Evolutionary conservation across 2,888 invertebrate genomes (phyloP), one percentile per base, ranked within the genome.

Genomic region (Cephalotes varians): DNA sequence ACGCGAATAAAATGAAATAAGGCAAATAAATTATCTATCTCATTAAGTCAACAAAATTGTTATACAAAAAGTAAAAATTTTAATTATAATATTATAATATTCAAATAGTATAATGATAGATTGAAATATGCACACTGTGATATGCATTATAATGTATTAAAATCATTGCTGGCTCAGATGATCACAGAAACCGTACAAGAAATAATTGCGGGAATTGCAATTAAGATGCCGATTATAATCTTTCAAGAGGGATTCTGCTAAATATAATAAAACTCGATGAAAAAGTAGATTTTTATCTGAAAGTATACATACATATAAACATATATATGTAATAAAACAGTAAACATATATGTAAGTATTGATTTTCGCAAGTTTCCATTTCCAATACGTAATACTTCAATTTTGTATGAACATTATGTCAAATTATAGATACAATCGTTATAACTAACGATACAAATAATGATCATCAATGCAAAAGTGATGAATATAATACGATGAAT

Each of bases 191-290:
- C 2, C n/a, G 18, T n/a, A n/a, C n/a, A 18, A 4, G 10, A 34
- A 69, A n/a, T n/a, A n/a, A n/a, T n/a, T 65, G 47, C 18, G 7
- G 5, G 4, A 64, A 0, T 21, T 31, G 31, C 6, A 15, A 74
- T 74, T 65, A 47, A 64, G 15, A 34, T 73, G 21, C n/a, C 4
- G 7, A 12, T 25, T 40, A 58, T 58, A 58, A 72, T 72, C 2
- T 31, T 51, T 71, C 34, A 44, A 60, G 5, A 21, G 1, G 10
- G 3, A 64, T 15, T 65, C 0, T 60, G 9, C 28, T 34, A 34
- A 60, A 34, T 10, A 10, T n/a, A 44, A 28, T 7, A 34, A 1
- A n/a, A 15, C 4, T 21, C 25, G 37, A 15, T 47, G 15, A 21
- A 7, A 34, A 51, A 67, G 12, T 10, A 44, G 12, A 44, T 34